A percentile compares a stretch with the other conserved stretches of the same genome.
Conservation (phyloP, 2,888 invertebrate species). For the Leucophenga maculata region DNA sequence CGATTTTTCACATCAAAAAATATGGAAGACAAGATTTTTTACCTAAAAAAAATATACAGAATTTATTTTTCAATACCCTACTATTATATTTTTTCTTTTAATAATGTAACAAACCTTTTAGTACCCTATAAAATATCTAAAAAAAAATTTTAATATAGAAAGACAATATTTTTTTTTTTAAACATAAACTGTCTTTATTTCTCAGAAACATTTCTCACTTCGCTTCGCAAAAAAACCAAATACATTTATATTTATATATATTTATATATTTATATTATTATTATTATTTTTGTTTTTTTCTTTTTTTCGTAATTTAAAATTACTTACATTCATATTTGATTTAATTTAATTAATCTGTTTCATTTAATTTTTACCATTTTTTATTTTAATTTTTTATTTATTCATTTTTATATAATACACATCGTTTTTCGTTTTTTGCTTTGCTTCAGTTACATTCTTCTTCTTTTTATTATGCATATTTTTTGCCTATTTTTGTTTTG, state of each 20-base stretch:
- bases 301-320: slow-evolving; percentile 23
- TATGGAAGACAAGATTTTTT: too few relatives aligned
- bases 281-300: too few relatives aligned
- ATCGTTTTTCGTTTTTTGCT: slow-evolving; percentile 2
- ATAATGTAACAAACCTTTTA: too few relatives aligned
- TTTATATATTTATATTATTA: background rate
- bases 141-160: too few relatives aligned
- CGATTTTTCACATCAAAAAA: too few relatives aligned
- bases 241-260: slow-evolving; percentile 4
- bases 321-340: slow-evolving; percentile 26
- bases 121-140: too few relatives aligned
- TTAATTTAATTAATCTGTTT: background rate
- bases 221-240: slow-evolving; percentile 19
- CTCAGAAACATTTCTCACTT: slow-evolving; percentile 21
- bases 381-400: slow-evolving; percentile 36
- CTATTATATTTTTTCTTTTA: too few relatives aligned
- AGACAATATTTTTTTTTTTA: slow-evolving; percentile 8
- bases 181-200: slow-evolving; percentile 25
- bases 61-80: too few relatives aligned
- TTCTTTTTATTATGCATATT: background rate
- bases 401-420: slow-evolving; percentile 51
- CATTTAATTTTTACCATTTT: slow-evolving; percentile 15
- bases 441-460: background rate
- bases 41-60: too few relatives aligned
- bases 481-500: background rate